Conservation (phyloP, 1,140 invertebrate species). For the Myzus persicae region DNA sequence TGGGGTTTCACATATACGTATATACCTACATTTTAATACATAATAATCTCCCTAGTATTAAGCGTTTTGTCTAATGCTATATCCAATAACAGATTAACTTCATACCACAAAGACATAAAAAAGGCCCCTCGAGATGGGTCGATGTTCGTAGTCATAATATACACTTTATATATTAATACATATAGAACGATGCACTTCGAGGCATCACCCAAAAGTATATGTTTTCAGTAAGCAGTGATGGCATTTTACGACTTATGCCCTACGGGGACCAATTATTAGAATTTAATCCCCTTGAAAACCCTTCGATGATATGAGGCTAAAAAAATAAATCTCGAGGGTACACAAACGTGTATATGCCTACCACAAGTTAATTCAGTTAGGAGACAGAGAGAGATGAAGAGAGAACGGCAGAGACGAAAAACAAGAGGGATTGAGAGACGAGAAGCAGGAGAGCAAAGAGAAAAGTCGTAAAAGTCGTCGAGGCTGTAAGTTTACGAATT, state of each 20-base stretch:
- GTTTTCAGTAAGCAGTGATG: not conserved
- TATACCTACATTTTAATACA: not conserved
- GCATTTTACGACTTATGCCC: not conserved
- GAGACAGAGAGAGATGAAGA: not conserved
- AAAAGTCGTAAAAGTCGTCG: slow-evolving; percentile 29
- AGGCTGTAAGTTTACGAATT: not conserved
- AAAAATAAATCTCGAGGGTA: slow-evolving; percentile 9
- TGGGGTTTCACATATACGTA: not conserved
- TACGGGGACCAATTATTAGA: slow-evolving; percentile 11
- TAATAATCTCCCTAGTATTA: not conserved
- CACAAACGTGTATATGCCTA: not conserved
- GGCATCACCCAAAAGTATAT: not conserved
- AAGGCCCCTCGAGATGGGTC: not conserved
- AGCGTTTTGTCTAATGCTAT: not conserved
- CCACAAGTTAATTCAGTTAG: slow-evolving; percentile 1
- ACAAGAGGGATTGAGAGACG: not conserved
- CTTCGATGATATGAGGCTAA: not conserved
- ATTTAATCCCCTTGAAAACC: slow-evolving; percentile 12
- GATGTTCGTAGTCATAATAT: not conserved
- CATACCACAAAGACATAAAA: not conserved
- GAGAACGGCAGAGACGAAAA: not conserved
- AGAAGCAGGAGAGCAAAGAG: not conserved
- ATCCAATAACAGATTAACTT: slow-evolving; percentile 18
- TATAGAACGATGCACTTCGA: not conserved
- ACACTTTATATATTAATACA: not conserved